Evolutionary conservation across 2,113 vertebrate genomes (phyloP).

Genomic region (Gavia stellata): DNA sequence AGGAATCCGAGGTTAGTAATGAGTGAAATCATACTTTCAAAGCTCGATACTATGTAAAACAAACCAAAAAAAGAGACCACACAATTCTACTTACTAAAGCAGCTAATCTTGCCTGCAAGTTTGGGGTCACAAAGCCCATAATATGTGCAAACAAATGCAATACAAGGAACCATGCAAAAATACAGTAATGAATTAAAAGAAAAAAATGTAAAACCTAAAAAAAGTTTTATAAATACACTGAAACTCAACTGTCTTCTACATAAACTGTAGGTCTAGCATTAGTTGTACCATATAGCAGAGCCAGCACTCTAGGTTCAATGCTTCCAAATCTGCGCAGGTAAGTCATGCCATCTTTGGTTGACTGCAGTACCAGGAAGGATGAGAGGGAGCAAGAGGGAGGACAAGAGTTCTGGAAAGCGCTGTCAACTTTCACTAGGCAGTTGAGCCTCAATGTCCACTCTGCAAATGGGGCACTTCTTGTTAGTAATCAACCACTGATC

Average conservation of each 20-base stretch:
- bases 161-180: constrained; percentile 98
- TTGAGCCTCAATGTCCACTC: constrained; percentile 99
- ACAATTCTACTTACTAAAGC: constrained; percentile 91
- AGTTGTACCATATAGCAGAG: constrained; percentile 90
- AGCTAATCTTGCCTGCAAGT: constrained; percentile 96
- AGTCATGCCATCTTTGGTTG: constrained; percentile 99
- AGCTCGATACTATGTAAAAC: constrained; percentile 85
- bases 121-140: constrained; percentile 87
- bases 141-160: constrained; percentile 99
- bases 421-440: constrained; percentile 99
- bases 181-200: constrained; percentile 84
- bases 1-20: constrained; percentile 84
- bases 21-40: constrained; percentile 92
- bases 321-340: constrained; percentile 89
- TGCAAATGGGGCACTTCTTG: constrained; percentile 99
- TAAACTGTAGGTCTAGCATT: constrained; percentile 87
- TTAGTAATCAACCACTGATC: constrained; percentile 99
- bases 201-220: constrained; percentile 88
- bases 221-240: constrained; percentile 97
- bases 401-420: constrained; percentile 77
- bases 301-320: constrained; percentile 89
- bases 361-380: constrained; percentile 93
- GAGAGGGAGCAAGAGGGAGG: constrained; percentile 55
- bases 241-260: constrained; percentile 90
- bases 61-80: constrained; percentile 72